These are phyloP conservation scores for Neolamprologus sp. DNA, from an alignment of 2,113 vertebrate species.

Conservation along the genomic window DNA sequence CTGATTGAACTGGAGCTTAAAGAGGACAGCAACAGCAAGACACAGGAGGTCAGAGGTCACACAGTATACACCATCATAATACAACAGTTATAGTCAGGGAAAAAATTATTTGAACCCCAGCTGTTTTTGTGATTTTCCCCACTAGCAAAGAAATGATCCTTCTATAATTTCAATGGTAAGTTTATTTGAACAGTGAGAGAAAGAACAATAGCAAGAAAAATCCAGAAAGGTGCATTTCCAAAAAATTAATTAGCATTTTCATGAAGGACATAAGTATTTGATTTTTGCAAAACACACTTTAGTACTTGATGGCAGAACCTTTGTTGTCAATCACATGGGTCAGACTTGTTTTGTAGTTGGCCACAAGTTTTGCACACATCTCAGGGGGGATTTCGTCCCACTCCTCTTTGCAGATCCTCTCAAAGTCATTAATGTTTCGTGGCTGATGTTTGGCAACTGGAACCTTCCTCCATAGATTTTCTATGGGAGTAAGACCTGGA, in stretches of 20 bases:
- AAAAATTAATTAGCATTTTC: not conserved
- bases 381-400: not conserved
- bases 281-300: not conserved
- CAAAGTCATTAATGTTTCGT: not conserved
- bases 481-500: not conserved
- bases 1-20: not conserved
- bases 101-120: not conserved
- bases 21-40: conserved; percentile 25
- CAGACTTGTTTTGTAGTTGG: not conserved
- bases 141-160: not conserved
- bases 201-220: not conserved
- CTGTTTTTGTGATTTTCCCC: not conserved
- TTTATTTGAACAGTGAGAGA: not conserved
- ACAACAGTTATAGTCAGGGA: not conserved
- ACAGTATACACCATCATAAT: not conserved
- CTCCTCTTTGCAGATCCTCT: not conserved
- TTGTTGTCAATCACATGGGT: not conserved
- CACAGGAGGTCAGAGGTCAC: conserved; percentile 36
- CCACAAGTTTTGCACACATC: not conserved
- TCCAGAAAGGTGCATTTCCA: not conserved
- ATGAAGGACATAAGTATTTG: not conserved
- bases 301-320: not conserved
- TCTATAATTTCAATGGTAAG: not conserved
- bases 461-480: not conserved
- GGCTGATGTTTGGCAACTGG: not conserved